Evolutionary conservation across 2,113 vertebrate genomes (phyloP).

Genomic region (Gila orcuttii): DNA sequence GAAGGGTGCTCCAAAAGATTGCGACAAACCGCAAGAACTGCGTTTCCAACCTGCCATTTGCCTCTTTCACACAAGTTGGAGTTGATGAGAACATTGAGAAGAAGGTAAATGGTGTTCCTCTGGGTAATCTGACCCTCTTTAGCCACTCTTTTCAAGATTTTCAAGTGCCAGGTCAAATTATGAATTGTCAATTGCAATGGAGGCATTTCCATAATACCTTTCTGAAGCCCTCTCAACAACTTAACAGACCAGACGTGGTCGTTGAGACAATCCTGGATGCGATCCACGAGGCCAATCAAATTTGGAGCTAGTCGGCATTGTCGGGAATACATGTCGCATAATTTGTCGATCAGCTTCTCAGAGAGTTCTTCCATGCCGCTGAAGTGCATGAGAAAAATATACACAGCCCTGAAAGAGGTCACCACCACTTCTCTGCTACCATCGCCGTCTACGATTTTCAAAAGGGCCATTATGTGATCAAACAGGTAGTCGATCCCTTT

Average conservation of each 20-base stretch:
- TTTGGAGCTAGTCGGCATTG: slow-evolving; percentile 78
- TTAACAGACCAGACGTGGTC: slow-evolving; percentile 71
- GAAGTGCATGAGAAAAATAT: slow-evolving; percentile 80
- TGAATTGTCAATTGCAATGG: slow-evolving; percentile 51
- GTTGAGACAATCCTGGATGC: slow-evolving; percentile 67
- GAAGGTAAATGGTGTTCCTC: slow-evolving; percentile 70
- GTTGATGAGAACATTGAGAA: slow-evolving; percentile 66
- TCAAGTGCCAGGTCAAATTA: slow-evolving; percentile 81
- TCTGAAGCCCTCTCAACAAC: slow-evolving; percentile 73
- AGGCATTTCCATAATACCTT: slow-evolving; percentile 67
- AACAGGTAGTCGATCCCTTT: slow-evolving; percentile 74
- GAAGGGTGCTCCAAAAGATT: slow-evolving; percentile 75
- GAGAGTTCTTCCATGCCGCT: slow-evolving; percentile 65
- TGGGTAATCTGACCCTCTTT: slow-evolving; percentile 74
- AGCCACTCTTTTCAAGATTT: slow-evolving; percentile 77
- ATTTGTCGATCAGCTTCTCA: slow-evolving; percentile 62
- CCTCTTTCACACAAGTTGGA: slow-evolving; percentile 64
- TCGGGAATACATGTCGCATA: slow-evolving; percentile 78
- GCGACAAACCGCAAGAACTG: slow-evolving; percentile 78
- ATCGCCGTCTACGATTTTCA: slow-evolving; percentile 71
- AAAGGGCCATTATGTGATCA: slow-evolving; percentile 76
- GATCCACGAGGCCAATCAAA: slow-evolving; percentile 80
- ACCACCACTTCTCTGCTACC: slow-evolving; percentile 68
- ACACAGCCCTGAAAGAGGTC: slow-evolving; percentile 81
- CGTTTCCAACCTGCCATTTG: slow-evolving; percentile 80